Percentiles rank a stretch among this genome's conserved stretches.
These are phyloP conservation scores for Idris sp. DNA, from an alignment of 1,140 invertebrate genomes.

Conservation along the genomic window DNA sequence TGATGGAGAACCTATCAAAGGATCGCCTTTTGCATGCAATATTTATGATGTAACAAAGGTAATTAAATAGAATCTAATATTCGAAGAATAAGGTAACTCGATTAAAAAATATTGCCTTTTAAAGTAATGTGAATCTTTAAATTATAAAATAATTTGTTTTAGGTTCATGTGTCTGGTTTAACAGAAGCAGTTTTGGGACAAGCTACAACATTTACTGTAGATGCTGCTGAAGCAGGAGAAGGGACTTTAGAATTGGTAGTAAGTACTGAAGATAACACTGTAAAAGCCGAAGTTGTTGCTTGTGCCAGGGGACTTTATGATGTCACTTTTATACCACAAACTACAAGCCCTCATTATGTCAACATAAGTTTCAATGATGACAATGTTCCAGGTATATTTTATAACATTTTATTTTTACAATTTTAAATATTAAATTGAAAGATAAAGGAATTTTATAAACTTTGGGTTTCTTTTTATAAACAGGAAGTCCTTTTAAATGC, in stretches of 20 bases:
- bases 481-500: slow-evolving; percentile 93
- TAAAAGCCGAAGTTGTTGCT: slow-evolving; percentile 92
- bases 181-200: slow-evolving; percentile 82
- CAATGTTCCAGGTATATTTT: slow-evolving; percentile 84
- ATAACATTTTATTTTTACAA: no score
- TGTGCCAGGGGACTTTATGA: slow-evolving; percentile 95
- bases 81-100: no score
- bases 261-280: slow-evolving; percentile 91
- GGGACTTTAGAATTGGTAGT: slow-evolving; percentile 97
- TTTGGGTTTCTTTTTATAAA: no score
- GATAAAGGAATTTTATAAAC: no score
- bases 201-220: slow-evolving; percentile 93
- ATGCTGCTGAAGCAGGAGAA: slow-evolving; percentile 96
- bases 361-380: slow-evolving; percentile 98
- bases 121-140: no score
- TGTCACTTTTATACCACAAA: slow-evolving; percentile 96
- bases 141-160: slow-evolving; percentile 6
- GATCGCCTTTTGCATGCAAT: slow-evolving; percentile 95
- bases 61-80: no score
- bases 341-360: slow-evolving; percentile 92
- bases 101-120: no score
- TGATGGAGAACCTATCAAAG: slow-evolving; percentile 89
- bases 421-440: no score
- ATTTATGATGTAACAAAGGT: slow-evolving; percentile 92
- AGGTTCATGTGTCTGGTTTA: slow-evolving; percentile 76